A percentile compares a stretch with the other conserved stretches of the same genome.
Conservation (phyloP, 2,797 vertebrate genomes). For the Ibycter americanus region DNA sequence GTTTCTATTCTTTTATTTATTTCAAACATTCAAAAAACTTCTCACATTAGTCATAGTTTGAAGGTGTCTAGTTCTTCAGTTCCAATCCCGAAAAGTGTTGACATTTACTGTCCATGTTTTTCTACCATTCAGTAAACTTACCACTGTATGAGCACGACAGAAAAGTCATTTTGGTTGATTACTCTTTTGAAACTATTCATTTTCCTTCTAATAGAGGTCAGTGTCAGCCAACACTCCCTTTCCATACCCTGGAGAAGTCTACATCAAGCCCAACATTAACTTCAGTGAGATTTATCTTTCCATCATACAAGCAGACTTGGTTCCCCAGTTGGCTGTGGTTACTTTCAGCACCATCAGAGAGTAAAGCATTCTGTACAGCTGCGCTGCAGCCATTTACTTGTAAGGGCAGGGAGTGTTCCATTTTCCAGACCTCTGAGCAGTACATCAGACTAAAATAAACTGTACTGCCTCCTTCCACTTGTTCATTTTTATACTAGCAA, state of each 20-base stretch:
- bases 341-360: neutral
- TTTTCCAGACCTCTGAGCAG: neutral
- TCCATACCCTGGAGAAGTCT: neutral
- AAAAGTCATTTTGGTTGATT: neutral
- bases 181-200: neutral
- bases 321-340: neutral
- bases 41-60: neutral
- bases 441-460: neutral
- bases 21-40: neutral
- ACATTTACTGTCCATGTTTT: neutral
- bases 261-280: neutral
- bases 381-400: neutral
- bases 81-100: neutral
- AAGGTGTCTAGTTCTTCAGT: neutral
- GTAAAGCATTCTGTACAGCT: neutral
- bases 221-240: neutral
- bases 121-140: neutral
- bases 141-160: neutral
- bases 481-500: neutral
- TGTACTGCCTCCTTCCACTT: neutral
- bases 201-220: neutral
- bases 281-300: neutral
- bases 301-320: accelerated
- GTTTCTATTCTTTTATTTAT: neutral
- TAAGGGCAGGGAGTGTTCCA: accelerated